Percentiles rank a stretch among this genome's conserved stretches.
Evolutionary conservation across 1,140 invertebrate species (phyloP).

Genomic region (Drosophila tani): DNA sequence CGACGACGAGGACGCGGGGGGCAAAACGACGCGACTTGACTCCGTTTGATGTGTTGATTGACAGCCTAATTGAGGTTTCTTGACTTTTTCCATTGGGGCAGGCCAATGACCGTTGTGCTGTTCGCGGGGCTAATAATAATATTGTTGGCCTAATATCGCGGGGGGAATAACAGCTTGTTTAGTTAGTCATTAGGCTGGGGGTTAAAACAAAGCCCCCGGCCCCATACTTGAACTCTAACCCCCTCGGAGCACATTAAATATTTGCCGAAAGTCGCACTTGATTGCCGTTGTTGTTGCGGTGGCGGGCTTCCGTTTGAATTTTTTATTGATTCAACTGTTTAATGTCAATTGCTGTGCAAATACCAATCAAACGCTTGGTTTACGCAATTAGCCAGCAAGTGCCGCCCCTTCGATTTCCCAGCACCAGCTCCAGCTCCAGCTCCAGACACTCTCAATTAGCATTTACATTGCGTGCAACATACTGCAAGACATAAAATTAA

Average conservation of each 20-base stretch:
- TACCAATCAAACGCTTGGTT: slow-evolving; percentile 78
- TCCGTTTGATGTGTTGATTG: slow-evolving; percentile 67
- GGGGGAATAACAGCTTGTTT: slow-evolving; percentile 38
- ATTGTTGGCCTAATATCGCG: slow-evolving; percentile 57
- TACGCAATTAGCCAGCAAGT: slow-evolving; percentile 75
- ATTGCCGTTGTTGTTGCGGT: slow-evolving; percentile 15
- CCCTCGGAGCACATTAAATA: slow-evolving; percentile 60
- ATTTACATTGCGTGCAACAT: slow-evolving; percentile 77
- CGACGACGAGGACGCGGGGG: background rate
- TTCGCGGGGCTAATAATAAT: slow-evolving; percentile 68
- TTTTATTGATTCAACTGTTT: slow-evolving; percentile 80
- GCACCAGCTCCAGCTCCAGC: slow-evolving; percentile 1
- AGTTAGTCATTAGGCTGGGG: slow-evolving; percentile 50
- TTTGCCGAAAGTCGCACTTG: slow-evolving; percentile 69
- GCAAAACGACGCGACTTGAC: slow-evolving; percentile 19
- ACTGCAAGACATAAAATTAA: slow-evolving; percentile 75
- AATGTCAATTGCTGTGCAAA: slow-evolving; percentile 80
- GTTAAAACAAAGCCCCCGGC: slow-evolving; percentile 7
- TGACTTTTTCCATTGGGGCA: slow-evolving; percentile 54
- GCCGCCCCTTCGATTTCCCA: slow-evolving; percentile 25
- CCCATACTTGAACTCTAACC: background rate
- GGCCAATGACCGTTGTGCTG: slow-evolving; percentile 66
- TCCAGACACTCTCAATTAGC: slow-evolving; percentile 62
- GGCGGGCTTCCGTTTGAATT: slow-evolving; percentile 66
- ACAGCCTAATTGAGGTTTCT: slow-evolving; percentile 80